Evolutionary conservation across 1,140 invertebrate genomes (phyloP).

Genomic region (Bathynomus jamesi): DNA sequence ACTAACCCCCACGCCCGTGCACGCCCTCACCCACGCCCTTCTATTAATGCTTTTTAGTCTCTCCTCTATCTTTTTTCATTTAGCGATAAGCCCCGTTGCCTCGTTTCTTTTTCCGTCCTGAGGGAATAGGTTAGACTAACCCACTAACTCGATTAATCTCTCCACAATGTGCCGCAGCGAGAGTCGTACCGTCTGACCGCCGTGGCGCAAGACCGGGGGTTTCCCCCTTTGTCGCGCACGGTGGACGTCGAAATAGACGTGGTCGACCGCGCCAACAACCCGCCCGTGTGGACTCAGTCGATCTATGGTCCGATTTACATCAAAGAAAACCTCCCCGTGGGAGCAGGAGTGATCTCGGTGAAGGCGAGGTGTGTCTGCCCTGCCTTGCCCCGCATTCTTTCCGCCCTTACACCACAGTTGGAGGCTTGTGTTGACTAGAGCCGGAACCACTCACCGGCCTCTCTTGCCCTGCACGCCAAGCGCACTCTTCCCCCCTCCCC

Average conservation of each 20-base stretch:
- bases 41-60: not conserved
- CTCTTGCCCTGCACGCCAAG: slow-evolving; percentile 32
- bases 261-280: slow-evolving; percentile 89
- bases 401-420: not conserved
- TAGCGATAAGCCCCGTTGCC: not conserved
- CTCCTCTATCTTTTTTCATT: not conserved
- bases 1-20: not conserved
- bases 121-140: not conserved
- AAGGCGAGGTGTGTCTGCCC: slow-evolving; percentile 75
- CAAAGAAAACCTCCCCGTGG: slow-evolving; percentile 92
- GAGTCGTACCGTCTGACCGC: slow-evolving; percentile 95
- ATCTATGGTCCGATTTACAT: slow-evolving; percentile 93
- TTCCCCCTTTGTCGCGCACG: slow-evolving; percentile 80
- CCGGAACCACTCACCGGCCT: slow-evolving; percentile 17
- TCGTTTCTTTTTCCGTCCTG: not conserved
- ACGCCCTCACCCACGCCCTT: not conserved
- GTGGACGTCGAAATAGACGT: slow-evolving; percentile 96
- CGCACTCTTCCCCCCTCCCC: not conserved
- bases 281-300: slow-evolving; percentile 90
- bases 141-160: not conserved
- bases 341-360: slow-evolving; percentile 90
- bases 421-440: not conserved
- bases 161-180: slow-evolving; percentile 55
- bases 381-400: slow-evolving; percentile 2
- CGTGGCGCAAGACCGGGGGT: slow-evolving; percentile 92